These are phyloP conservation scores for Leptonema lineaticorne DNA, from an alignment of 1,140 invertebrate species.

Conservation along the genomic window DNA sequence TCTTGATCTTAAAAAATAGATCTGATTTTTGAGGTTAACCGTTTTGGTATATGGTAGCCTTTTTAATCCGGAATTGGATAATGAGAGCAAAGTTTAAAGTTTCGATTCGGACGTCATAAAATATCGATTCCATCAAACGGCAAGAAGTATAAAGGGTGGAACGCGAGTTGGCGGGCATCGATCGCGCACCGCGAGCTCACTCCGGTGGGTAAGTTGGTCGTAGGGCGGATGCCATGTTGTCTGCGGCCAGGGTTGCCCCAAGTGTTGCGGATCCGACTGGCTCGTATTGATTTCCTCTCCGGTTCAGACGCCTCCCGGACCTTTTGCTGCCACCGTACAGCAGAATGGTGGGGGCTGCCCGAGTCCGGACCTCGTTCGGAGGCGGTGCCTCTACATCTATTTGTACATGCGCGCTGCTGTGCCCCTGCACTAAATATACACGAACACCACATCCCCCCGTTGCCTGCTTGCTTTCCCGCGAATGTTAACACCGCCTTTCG, in stretches of 20 bases:
- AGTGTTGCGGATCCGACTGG: slow-evolving; percentile 30
- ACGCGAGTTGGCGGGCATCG: slow-evolving; percentile 8
- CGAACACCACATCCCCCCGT: background rate
- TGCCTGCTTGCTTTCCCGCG: too few relatives aligned
- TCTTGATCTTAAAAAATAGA: too few relatives aligned
- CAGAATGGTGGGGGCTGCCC: too few relatives aligned
- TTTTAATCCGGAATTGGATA: too few relatives aligned
- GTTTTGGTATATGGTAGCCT: too few relatives aligned
- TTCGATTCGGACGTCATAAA: too few relatives aligned
- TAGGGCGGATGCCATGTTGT: slow-evolving; percentile 29
- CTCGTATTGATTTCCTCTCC: slow-evolving; percentile 30
- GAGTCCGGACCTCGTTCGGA: background rate
- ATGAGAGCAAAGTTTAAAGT: too few relatives aligned
- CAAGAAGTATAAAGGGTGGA: background rate
- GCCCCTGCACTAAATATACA: background rate
- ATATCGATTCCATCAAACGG: too few relatives aligned
- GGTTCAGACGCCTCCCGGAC: slow-evolving; percentile 6
- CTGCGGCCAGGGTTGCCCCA: slow-evolving; percentile 29
- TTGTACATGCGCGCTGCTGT: slow-evolving; percentile 24
- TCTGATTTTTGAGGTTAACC: too few relatives aligned
- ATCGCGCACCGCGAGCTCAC: slow-evolving; percentile 1
- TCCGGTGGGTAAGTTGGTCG: slow-evolving; percentile 1
- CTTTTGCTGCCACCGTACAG: too few relatives aligned
- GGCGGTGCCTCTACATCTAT: background rate
- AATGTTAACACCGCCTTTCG: too few relatives aligned